A percentile compares a stretch with the other conserved stretches of the same genome.
Conservation (phyloP, 2,797 vertebrate species). For the Galago senegalensis region DNA sequence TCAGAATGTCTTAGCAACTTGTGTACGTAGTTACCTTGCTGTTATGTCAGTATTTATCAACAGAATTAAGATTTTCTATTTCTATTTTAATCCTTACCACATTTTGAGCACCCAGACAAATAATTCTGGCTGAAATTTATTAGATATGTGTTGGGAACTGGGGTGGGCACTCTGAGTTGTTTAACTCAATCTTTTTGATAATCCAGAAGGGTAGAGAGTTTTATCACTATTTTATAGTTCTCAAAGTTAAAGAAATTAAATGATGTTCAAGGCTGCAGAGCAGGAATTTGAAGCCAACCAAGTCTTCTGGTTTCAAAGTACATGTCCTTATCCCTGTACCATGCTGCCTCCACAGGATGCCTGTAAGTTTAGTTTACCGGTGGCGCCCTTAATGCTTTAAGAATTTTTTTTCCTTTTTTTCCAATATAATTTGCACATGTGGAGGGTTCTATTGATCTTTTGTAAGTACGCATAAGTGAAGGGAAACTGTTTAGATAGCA, state of each 20-base stretch:
- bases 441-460: background rate
- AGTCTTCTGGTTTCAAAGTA: background rate
- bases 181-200: background rate
- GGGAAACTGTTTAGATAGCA: background rate
- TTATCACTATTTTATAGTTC: background rate
- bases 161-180: background rate
- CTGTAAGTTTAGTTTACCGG: conserved; percentile 37
- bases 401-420: background rate
- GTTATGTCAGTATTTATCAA: background rate
- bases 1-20: background rate
- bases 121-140: conserved; percentile 21
- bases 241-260: background rate
- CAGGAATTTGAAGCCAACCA: background rate
- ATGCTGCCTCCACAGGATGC: background rate
- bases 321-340: background rate
- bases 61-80: conserved; percentile 37
- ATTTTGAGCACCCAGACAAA: background rate
- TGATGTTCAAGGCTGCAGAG: background rate
- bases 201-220: background rate
- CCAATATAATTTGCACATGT: background rate
- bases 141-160: background rate
- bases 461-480: background rate
- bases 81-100: background rate
- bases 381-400: background rate
- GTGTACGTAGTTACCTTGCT: background rate